Conservation (phyloP, 2,113 vertebrate species). For the Zootoca vivipara region DNA sequence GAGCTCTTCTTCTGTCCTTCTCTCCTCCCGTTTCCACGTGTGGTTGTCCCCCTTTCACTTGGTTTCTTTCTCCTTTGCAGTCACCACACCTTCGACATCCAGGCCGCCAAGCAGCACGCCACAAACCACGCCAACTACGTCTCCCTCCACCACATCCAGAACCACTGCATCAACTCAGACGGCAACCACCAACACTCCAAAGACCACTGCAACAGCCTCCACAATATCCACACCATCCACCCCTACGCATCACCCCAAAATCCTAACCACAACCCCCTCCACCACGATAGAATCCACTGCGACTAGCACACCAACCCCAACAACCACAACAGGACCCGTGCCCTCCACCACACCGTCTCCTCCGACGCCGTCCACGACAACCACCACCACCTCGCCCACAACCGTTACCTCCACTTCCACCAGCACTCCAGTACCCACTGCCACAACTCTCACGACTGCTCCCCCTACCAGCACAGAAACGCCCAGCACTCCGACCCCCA, state of each 20-base stretch:
- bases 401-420: not conserved
- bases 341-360: not conserved
- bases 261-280: not conserved
- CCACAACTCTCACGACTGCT: too few relatives aligned
- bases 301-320: too few relatives aligned
- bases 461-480: too few relatives aligned
- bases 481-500: too few relatives aligned
- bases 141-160: not conserved
- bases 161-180: not conserved
- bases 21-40: too few relatives aligned
- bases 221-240: not conserved
- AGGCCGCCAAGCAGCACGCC: not conserved
- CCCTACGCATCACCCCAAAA: not conserved
- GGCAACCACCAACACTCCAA: not conserved
- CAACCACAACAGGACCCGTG: not conserved
- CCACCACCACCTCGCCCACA: not conserved
- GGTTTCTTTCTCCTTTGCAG: too few relatives aligned
- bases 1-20: too few relatives aligned
- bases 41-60: too few relatives aligned
- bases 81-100: too few relatives aligned
- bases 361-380: not conserved
- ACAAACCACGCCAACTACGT: fast-evolving
- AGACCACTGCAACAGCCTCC: not conserved
- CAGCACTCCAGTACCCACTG: too few relatives aligned
- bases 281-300: not conserved